Conservation (phyloP, 2,113 vertebrate species). For the Bos javanicus region DNA sequence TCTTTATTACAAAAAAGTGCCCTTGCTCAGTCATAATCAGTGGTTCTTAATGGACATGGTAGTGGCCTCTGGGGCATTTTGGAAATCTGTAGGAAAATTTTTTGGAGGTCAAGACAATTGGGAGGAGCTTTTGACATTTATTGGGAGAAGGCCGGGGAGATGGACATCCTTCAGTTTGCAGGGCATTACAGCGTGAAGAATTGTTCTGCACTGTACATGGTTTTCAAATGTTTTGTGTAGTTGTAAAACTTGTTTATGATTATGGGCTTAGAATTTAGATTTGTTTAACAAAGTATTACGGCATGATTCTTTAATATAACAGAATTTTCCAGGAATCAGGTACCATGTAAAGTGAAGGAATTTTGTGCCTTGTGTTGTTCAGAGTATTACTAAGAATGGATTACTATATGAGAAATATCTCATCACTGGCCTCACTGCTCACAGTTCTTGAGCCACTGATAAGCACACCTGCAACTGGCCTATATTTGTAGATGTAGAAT, state of each 20-base stretch:
- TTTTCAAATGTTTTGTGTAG: neutral
- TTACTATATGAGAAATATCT: neutral
- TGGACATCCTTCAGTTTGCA: neutral
- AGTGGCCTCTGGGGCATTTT: neutral
- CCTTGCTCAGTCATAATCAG: neutral
- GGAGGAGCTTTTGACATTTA: neutral
- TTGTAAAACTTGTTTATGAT: constrained; percentile 25
- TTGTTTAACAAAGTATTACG: constrained; percentile 26
- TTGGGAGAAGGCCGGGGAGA: neutral
- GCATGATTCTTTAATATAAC: neutral
- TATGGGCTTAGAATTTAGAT: constrained; percentile 30
- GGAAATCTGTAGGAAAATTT: constrained; percentile 15
- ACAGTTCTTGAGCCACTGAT: neutral
- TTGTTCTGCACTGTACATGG: neutral
- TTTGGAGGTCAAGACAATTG: neutral
- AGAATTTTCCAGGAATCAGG: neutral
- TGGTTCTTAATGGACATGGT: neutral
- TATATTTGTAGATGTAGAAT: neutral
- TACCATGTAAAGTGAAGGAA: neutral
- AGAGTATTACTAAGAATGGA: neutral
- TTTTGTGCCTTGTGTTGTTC: constrained; percentile 5
- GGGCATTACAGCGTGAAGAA: neutral
- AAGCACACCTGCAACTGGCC: neutral
- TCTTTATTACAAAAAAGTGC: neutral
- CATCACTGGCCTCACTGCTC: neutral